These are phyloP conservation scores for Drosophila pseudotalamancana DNA, from an alignment of 2,888 invertebrate species.

Conservation along the genomic window DNA sequence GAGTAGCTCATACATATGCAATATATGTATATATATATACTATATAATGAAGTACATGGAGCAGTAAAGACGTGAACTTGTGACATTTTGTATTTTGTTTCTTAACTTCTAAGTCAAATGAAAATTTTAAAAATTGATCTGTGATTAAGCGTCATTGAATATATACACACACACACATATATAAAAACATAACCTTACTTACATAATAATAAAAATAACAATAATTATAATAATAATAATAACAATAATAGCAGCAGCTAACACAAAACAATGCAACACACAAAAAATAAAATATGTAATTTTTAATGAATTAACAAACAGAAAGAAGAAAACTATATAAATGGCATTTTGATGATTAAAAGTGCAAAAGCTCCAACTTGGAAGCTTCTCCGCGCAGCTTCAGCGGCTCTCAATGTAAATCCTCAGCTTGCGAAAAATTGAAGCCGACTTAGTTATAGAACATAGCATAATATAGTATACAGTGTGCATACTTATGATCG, in stretches of 20 bases:
- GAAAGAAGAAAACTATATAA: slow-evolving; percentile 25
- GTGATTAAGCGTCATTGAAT: slow-evolving; percentile 77
- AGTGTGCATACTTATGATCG: slow-evolving; percentile 60
- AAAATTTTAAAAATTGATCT: slow-evolving; percentile 75
- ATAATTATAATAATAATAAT: slow-evolving; percentile 21
- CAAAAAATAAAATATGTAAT: slow-evolving; percentile 19
- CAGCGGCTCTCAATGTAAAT: slow-evolving; percentile 42
- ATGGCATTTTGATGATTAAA: slow-evolving; percentile 26
- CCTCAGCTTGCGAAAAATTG: slow-evolving; percentile 45
- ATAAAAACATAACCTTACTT: slow-evolving; percentile 32
- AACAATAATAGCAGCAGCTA: slow-evolving; percentile 35
- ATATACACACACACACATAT: slow-evolving; percentile 59
- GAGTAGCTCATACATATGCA: slow-evolving; percentile 37
- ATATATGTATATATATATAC: slow-evolving; percentile 3
- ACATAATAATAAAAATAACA: slow-evolving; percentile 20
- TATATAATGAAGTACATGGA: slow-evolving; percentile 15
- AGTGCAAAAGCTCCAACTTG: slow-evolving; percentile 24
- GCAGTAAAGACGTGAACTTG: slow-evolving; percentile 40
- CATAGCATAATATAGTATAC: slow-evolving; percentile 51
- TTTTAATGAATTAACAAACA: slow-evolving; percentile 45
- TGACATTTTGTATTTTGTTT: slow-evolving; percentile 65
- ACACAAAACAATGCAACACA: slow-evolving; percentile 40
- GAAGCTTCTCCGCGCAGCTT: slow-evolving; percentile 30
- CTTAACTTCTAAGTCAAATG: slow-evolving; percentile 76
- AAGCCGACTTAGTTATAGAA: slow-evolving; percentile 61